Evolutionary conservation across 2,888 invertebrate genomes (phyloP).

Genomic region (Caenorhabditis macrosperma): DNA sequence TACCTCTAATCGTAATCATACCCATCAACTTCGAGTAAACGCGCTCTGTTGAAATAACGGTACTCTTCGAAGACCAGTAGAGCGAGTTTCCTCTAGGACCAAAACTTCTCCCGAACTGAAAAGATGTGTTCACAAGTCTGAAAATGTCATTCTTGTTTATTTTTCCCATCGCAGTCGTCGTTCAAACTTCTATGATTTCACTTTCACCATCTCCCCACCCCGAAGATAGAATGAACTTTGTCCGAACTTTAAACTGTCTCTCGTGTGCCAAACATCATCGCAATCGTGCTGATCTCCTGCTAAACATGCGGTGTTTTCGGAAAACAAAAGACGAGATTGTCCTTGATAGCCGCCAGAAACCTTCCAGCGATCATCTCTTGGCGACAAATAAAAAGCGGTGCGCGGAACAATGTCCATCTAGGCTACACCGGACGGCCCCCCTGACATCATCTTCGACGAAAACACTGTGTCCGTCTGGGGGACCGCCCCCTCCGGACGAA

Average conservation of each 20-base stretch:
- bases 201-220: not conserved
- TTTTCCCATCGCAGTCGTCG: not conserved
- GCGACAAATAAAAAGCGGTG: conserved; percentile 12
- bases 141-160: not conserved
- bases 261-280: not conserved
- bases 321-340: conserved; percentile 9
- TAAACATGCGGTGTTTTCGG: conserved; percentile 12
- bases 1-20: too few species aligned
- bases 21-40: too few species aligned
- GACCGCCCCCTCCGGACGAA: conserved; percentile 23
- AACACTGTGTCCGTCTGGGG: conserved; percentile 2
- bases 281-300: conserved; percentile 11
- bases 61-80: too few species aligned
- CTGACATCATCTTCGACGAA: conserved; percentile 50
- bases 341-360: conserved; percentile 29
- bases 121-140: too few species aligned
- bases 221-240: conserved; percentile 11
- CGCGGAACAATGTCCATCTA: conserved; percentile 50
- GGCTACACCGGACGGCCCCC: conserved; percentile 28
- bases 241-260: not conserved
- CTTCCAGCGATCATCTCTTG: not conserved
- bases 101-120: too few species aligned
- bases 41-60: too few species aligned
- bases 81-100: too few species aligned
- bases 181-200: conserved; percentile 4